phyloP scores from a whole-genome alignment of 2,888 invertebrate species.

The Chorisops tibialis region DNA sequence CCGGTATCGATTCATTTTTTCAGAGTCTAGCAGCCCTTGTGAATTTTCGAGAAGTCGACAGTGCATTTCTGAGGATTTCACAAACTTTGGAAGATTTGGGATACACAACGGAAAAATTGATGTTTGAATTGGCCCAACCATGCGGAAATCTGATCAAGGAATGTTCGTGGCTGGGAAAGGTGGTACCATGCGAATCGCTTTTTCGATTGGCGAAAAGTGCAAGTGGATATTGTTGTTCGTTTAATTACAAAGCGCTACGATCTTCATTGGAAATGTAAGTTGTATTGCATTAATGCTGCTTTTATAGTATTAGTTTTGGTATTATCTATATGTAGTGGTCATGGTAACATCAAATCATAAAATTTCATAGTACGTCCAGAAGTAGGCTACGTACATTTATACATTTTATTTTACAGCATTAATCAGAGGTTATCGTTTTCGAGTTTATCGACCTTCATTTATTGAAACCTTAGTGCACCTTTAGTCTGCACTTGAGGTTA shows the following conservation, averaged over 20 bases:
- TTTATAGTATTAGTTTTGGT: too few species aligned
- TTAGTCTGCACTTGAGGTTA: too few species aligned
- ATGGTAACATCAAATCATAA: too few species aligned
- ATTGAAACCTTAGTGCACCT: too few species aligned
- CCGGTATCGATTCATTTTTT: constrained; percentile 38
- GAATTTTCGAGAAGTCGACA: constrained; percentile 38
- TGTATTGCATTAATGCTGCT: too few species aligned
- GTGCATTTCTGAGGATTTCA: constrained; percentile 37
- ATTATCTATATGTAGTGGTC: too few species aligned
- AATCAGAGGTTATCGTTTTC: too few species aligned
- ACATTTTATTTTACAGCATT: too few species aligned
- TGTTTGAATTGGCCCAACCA: constrained; percentile 45
- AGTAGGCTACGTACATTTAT: too few species aligned
- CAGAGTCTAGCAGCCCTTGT: constrained; percentile 40
- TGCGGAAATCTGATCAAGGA: constrained; percentile 40
- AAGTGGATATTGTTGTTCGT: constrained; percentile 45
- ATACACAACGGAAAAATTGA: constrained; percentile 40
- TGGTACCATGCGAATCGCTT: constrained; percentile 40
- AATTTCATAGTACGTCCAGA: too few species aligned
- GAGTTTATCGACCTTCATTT: too few species aligned
- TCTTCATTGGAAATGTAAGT: not conserved
- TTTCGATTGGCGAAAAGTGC: constrained; percentile 42
- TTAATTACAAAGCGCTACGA: constrained; percentile 41
- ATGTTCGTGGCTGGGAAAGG: constrained; percentile 41
- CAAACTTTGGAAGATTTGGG: constrained; percentile 37